phyloP scores from a whole-genome alignment of 2,797 vertebrate genomes.

The Scarus forsteni region DNA sequence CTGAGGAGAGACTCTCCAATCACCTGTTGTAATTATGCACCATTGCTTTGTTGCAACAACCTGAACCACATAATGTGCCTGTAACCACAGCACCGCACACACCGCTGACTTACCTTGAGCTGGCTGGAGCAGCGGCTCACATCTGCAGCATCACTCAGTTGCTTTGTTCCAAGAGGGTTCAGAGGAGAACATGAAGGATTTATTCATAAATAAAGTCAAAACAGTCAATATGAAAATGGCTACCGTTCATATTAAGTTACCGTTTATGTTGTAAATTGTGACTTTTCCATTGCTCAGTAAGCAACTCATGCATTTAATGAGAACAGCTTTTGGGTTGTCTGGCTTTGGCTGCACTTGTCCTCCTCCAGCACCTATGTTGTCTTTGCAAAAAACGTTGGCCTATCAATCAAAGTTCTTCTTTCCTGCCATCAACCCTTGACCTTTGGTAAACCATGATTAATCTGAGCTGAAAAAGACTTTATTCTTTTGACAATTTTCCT shows the following conservation, averaged over 20 bases:
- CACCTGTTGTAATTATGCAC: constrained; percentile 73
- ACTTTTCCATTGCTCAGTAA: background rate
- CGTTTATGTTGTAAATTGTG: background rate
- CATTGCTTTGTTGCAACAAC: constrained; percentile 61
- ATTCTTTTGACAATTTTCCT: too few species aligned
- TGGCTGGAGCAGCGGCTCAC: constrained; percentile 28
- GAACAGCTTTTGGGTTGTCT: background rate
- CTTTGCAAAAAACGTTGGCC: background rate
- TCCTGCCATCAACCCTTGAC: too few species aligned
- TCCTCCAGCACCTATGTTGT: background rate
- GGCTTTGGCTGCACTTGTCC: background rate
- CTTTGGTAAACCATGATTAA: too few species aligned
- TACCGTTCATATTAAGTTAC: background rate
- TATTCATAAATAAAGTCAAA: background rate
- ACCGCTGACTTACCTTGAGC: constrained; percentile 55
- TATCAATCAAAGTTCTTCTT: too few species aligned
- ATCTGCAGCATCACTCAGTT: constrained; percentile 10
- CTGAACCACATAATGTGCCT: constrained; percentile 54
- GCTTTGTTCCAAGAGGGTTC: constrained; percentile 18
- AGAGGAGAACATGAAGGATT: constrained; percentile 22
- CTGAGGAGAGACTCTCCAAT: constrained; percentile 57
- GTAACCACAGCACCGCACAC: constrained; percentile 46
- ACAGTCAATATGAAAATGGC: too few species aligned
- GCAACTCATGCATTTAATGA: background rate
- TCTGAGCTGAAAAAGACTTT: too few species aligned